A percentile compares a stretch with the other conserved stretches of the same genome.
phyloP scores from a whole-genome alignment of 2,797 vertebrate species.

The Emys orbicularis region DNA sequence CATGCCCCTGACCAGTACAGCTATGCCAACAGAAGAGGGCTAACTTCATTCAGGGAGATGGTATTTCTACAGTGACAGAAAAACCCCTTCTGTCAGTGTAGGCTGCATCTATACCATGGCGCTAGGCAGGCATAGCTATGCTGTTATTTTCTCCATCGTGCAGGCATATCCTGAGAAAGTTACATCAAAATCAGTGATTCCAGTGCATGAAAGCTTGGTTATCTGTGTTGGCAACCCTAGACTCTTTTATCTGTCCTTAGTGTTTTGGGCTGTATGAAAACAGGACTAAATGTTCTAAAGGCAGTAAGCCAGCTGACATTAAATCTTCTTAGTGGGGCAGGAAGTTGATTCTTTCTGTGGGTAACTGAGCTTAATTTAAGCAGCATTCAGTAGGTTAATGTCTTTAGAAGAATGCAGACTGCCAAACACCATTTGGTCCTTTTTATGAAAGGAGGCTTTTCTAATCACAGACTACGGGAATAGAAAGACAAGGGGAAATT shows the following conservation, averaged over 20 bases:
- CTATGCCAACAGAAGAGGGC: too few species aligned
- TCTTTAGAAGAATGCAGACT: not conserved
- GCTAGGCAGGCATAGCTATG: not conserved
- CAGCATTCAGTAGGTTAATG: not conserved
- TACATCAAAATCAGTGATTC: accelerated
- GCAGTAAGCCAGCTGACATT: accelerated
- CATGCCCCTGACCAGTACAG: too few species aligned
- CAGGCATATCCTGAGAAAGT: not conserved
- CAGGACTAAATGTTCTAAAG: too few species aligned
- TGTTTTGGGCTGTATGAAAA: too few species aligned
- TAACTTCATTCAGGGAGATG: too few species aligned
- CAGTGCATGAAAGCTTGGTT: accelerated
- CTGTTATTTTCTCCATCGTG: not conserved
- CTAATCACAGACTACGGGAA: too few species aligned
- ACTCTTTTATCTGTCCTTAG: accelerated
- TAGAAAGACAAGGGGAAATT: not conserved
- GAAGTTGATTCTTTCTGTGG: accelerated
- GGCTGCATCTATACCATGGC: not conserved
- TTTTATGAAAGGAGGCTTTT: not conserved
- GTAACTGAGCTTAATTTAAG: not conserved
- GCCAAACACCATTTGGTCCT: not conserved
- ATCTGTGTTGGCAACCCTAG: not conserved
- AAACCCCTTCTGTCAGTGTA: not conserved
- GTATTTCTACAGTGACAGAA: not conserved
- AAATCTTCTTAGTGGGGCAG: not conserved